Evolutionary conservation across 2,888 invertebrate genomes (phyloP), one percentile per base, ranked within the genome.

Genomic region (Leptinotarsa haldemani): DNA sequence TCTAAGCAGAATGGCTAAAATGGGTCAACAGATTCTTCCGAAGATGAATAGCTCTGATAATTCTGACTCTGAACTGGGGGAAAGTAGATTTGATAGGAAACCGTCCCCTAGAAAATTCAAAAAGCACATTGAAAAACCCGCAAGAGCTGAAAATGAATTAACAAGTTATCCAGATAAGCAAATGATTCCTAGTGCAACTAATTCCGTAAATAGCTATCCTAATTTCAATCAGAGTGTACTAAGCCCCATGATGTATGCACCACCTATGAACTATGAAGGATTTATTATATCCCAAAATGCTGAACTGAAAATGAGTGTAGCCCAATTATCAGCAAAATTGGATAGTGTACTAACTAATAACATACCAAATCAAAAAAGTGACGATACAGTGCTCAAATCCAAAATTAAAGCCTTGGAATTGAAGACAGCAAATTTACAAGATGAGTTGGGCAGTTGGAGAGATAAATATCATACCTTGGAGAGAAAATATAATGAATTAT

Each of bases 251-350:
- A 47, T 78, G 47, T 70, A 80, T 40, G 65, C 73, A 48, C 79
- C 80, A 63, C 66, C 79, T 2, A 46, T 77, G 52, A 52, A 15
- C 53, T 16, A 52, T 78, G 88, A 90, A 63, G 88, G 88, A 76
- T 83, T 91, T 78, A 87, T 92, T 74, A 83, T 92, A 67, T 87
- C 90, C 20, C 91, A 92, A 74, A 92, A 92, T 82, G 89, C 91
- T 12, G 93, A 93, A 84, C 85, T 93, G n/a, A 88, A 93, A 77
- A 89, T 92, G 86, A 90, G 90, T 78, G 86, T 93, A 75, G 87
- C 89, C n/a, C 91, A 92, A 82, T 88, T 93, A 77, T 88, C 90
- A 25, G 90, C 90, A 73, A 93, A 92, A 86, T 87, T 93, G 52
- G 92, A 93, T 81, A 89, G 88, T 77, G 86, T 93, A 30, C 81